Evolutionary conservation across 2,113 vertebrate genomes (phyloP).

Genomic region (Terrapene triunguis): DNA sequence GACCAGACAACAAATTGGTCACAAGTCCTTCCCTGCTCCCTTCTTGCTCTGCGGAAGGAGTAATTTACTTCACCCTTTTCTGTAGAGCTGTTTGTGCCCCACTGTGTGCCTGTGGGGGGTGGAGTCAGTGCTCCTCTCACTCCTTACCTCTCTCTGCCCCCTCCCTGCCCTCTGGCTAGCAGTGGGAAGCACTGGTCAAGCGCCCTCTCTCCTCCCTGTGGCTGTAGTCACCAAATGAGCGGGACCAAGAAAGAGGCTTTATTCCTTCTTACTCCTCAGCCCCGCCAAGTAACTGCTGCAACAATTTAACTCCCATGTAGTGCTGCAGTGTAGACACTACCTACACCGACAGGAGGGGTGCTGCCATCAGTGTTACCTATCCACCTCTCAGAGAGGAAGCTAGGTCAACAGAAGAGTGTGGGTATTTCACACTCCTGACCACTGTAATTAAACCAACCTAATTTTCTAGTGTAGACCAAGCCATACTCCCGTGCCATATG

Average conservation of each 20-base stretch:
- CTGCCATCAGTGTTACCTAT: neutral
- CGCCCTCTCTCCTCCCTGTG: neutral
- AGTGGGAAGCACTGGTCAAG: neutral
- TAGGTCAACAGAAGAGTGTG: neutral
- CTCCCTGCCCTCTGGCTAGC: neutral
- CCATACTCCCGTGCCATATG: neutral
- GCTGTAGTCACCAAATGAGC: neutral
- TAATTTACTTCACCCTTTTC: neutral
- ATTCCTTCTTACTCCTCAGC: neutral
- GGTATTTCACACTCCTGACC: neutral
- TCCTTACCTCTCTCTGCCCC: neutral
- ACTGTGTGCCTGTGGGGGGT: neutral
- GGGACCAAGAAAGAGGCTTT: fast-evolving
- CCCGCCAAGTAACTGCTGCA: neutral
- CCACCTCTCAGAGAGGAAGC: neutral
- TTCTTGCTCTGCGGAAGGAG: neutral
- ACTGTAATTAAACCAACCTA: neutral
- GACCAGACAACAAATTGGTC: neutral
- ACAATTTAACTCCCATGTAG: neutral
- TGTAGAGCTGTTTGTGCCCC: fast-evolving
- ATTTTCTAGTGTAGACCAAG: neutral
- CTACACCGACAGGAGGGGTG: neutral
- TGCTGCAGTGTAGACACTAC: neutral
- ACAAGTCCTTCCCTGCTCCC: fast-evolving
- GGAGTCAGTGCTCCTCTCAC: neutral